Evolutionary conservation across 30 jellyfish, hydroid and myxozoan species (phyloP).

Genomic region (Phacellophora camtschatica): DNA sequence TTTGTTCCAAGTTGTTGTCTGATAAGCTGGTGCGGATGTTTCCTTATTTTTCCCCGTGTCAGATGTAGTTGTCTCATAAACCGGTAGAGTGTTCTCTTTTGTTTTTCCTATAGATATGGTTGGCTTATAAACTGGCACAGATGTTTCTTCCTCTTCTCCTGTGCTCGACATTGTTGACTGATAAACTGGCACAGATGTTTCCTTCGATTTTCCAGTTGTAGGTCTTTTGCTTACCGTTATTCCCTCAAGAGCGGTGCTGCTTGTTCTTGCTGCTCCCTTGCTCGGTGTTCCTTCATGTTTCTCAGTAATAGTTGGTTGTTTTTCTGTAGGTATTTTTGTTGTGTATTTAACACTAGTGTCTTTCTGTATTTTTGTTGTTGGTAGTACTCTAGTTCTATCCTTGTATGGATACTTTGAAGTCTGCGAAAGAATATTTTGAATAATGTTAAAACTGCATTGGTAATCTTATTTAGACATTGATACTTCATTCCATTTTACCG

Average conservation of each 20-base stretch:
- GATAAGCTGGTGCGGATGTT: no score
- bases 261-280: no score
- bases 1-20: background rate
- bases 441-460: no score
- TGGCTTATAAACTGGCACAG: background rate
- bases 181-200: background rate
- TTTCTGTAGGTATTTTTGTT: background rate
- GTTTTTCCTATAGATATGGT: no score
- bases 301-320: background rate
- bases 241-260: no score
- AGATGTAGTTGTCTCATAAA: no score
- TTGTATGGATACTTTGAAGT: background rate
- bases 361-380: constrained; percentile 1
- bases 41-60: no score
- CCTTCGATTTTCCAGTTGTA: background rate
- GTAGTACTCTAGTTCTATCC: background rate
- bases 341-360: background rate
- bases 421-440: background rate
- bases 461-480: no score
- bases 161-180: background rate
- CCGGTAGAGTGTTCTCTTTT: no score
- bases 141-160: background rate
- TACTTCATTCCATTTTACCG: no score
- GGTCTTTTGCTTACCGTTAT: no score
- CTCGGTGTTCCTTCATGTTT: background rate